Evolutionary conservation across 2,888 invertebrate genomes (phyloP).

Genomic region (Mantis religiosa): DNA sequence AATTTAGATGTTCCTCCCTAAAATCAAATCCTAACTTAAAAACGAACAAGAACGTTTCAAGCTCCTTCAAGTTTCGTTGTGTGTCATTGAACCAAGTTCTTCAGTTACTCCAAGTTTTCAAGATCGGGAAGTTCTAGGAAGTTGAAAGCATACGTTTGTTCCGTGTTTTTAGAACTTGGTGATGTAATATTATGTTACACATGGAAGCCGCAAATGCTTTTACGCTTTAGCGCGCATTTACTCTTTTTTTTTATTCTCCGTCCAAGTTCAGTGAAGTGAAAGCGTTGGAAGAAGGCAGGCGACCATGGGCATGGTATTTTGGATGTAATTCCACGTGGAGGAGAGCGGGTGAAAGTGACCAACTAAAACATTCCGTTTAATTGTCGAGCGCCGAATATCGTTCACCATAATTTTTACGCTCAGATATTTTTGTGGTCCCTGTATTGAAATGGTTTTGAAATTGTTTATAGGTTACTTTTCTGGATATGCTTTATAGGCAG

Average conservation of each 20-base stretch:
- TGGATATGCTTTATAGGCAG: no score
- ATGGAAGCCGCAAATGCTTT: neutral
- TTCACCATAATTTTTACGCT: neutral
- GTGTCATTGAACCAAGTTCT: neutral
- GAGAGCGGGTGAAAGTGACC: neutral
- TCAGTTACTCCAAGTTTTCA: neutral
- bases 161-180: neutral
- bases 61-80: neutral
- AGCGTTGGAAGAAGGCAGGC: neutral
- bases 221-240: neutral
- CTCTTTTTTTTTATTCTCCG: neutral
- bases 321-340: neutral
- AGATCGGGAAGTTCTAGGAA: neutral
- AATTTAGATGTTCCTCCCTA: no score
- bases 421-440: neutral
- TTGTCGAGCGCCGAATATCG: neutral
- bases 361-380: neutral
- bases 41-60: no score
- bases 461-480: no score
- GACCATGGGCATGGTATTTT: neutral
- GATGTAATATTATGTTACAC: neutral
- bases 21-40: no score
- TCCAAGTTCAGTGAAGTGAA: neutral
- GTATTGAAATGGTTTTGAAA: neutral
- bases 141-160: neutral